phyloP scores from a whole-genome alignment of 2,113 vertebrate species.

The Neomonachus schauinslandi region DNA sequence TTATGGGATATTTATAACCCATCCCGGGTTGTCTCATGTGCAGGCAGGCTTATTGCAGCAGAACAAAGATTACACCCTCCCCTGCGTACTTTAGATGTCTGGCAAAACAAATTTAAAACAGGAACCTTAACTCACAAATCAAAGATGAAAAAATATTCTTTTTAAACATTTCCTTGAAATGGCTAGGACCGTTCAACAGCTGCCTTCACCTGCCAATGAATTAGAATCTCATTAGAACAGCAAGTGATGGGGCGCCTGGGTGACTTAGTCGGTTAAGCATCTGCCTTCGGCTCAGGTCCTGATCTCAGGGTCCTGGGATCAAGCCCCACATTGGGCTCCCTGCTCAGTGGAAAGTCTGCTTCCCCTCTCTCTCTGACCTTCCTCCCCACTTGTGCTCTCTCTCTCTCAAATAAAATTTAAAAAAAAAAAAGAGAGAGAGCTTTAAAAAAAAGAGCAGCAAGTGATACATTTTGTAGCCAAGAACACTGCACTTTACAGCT shows the following conservation, averaged over 20 bases:
- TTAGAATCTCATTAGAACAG: neutral
- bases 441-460: neutral
- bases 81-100: neutral
- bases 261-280: too few species aligned
- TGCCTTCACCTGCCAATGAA: neutral
- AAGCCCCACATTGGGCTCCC: too few species aligned
- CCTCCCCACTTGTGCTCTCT: too few species aligned
- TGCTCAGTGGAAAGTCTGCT: too few species aligned
- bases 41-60: constrained; percentile 34
- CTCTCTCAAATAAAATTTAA: too few species aligned
- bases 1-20: constrained; percentile 66
- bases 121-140: neutral
- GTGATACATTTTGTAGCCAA: neutral
- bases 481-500: neutral
- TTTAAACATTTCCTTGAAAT: constrained; percentile 31
- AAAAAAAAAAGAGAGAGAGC: too few species aligned
- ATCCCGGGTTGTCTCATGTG: neutral
- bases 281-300: too few species aligned
- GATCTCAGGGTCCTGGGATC: too few species aligned
- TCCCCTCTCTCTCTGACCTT: too few species aligned
- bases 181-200: neutral
- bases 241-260: neutral
- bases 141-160: neutral
- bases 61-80: neutral
- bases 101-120: constrained; percentile 64